Evolutionary conservation across 2,113 vertebrate genomes (phyloP).

Genomic region (Tetraodon nigroviridis): DNA sequence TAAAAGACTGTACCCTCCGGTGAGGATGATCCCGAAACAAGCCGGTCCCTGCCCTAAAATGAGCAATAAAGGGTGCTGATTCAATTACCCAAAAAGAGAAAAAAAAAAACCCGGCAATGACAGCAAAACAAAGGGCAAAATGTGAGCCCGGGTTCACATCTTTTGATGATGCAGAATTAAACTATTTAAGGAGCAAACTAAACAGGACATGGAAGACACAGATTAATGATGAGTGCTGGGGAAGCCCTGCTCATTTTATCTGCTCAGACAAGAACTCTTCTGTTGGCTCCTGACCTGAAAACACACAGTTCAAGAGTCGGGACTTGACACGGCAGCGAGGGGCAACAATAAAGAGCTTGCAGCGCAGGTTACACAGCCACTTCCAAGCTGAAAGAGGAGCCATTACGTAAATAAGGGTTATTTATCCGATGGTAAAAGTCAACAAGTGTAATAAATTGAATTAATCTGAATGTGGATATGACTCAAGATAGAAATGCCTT

Average conservation of each 20-base stretch:
- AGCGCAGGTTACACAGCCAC: constrained; percentile 7
- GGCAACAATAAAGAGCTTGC: constrained; percentile 8
- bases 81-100: too few species aligned
- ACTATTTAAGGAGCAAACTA: constrained; percentile 21
- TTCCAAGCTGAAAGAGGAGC: constrained; percentile 2
- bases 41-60: too few species aligned
- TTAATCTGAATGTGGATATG: constrained; percentile 1
- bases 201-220: constrained; percentile 33
- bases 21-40: too few species aligned
- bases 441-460: background rate
- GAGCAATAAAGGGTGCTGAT: too few species aligned
- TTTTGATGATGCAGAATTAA: background rate
- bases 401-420: background rate
- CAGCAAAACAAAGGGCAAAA: too few species aligned
- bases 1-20: too few species aligned
- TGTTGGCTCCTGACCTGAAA: constrained; percentile 40
- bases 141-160: too few species aligned
- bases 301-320: constrained; percentile 40
- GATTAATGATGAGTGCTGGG: constrained; percentile 34
- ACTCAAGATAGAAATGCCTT: constrained; percentile 4
- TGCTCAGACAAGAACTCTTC: constrained; percentile 38
- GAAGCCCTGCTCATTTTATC: constrained; percentile 38
- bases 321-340: constrained; percentile 35
- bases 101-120: too few species aligned
- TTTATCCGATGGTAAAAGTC: constrained; percentile 13